These are phyloP conservation scores for Popillia japonica DNA, from an alignment of 1,140 invertebrate genomes.

Conservation along the genomic window DNA sequence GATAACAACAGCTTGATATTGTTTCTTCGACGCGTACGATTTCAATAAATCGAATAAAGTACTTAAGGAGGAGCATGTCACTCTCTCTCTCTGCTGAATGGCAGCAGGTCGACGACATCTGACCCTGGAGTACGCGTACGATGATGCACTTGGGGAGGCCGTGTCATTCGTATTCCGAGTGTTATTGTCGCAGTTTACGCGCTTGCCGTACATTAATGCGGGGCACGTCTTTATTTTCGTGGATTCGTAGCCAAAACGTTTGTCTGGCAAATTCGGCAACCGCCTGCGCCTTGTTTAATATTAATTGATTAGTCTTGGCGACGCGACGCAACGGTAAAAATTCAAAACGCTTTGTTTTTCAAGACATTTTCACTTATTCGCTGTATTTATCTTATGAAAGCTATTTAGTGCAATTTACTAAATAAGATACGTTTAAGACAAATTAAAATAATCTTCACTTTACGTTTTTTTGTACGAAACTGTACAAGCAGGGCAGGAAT, in stretches of 20 bases:
- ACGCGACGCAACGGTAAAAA: background rate
- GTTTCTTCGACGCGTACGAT: background rate
- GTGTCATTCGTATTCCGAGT: constrained; percentile 25
- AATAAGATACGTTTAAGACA: background rate
- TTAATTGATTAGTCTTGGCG: background rate
- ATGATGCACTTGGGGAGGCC: constrained; percentile 16
- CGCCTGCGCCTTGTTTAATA: background rate
- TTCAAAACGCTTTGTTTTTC: background rate
- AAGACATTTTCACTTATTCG: background rate
- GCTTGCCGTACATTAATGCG: background rate
- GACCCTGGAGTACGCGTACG: constrained; percentile 28
- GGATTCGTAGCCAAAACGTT: constrained; percentile 9
- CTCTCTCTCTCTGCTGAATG: constrained; percentile 23
- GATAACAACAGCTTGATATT: background rate
- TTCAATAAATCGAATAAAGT: constrained; percentile 20
- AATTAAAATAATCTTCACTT: background rate
- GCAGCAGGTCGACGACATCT: constrained; percentile 30
- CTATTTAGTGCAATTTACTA: background rate
- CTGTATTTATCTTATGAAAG: background rate
- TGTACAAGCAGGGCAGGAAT: too few species aligned
- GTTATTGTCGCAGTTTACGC: constrained; percentile 18
- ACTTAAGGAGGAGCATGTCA: constrained; percentile 27
- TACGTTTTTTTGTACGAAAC: background rate
- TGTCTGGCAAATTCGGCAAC: constrained; percentile 9
- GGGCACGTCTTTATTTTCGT: constrained; percentile 3